phyloP scores from a whole-genome alignment of 1,140 invertebrate species.

The Plectrocnemia conspersa region DNA sequence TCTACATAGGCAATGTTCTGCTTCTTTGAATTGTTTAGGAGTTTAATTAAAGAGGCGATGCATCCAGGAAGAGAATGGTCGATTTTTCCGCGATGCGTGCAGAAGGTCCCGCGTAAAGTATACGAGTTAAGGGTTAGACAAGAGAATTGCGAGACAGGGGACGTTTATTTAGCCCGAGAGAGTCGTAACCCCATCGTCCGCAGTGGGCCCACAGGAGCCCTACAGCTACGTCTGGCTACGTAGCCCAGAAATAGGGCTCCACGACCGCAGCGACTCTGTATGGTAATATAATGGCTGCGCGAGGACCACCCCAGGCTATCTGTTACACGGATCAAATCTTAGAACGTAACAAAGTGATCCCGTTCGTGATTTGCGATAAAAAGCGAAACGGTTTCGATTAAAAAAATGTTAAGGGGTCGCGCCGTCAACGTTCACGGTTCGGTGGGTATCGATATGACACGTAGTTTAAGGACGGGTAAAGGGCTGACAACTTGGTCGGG shows the following conservation, averaged over 20 bases:
- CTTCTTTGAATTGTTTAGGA: too few relatives aligned
- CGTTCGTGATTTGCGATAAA: too few relatives aligned
- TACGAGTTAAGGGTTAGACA: constrained; percentile 29
- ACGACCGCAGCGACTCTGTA: constrained; percentile 22
- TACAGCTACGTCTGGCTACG: constrained; percentile 1
- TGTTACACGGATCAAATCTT: constrained; percentile 34
- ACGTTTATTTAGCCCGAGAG: constrained; percentile 35
- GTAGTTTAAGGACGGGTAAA: constrained; percentile 30
- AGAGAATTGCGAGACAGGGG: constrained; percentile 32
- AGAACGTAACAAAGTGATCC: too few relatives aligned
- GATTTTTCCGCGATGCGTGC: neutral
- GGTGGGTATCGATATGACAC: constrained; percentile 32
- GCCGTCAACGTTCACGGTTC: constrained; percentile 17
- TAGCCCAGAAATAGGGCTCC: constrained; percentile 1
- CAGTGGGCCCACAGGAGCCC: constrained; percentile 33
- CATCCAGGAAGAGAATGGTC: neutral
- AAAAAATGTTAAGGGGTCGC: neutral
- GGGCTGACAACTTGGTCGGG: constrained; percentile 20
- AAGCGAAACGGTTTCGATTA: too few relatives aligned
- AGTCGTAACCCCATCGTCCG: constrained; percentile 35
- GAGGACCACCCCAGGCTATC: constrained; percentile 24
- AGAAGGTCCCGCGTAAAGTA: constrained; percentile 21
- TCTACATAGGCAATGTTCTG: too few relatives aligned
- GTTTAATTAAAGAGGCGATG: too few relatives aligned
- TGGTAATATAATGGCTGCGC: constrained; percentile 36